Percentiles rank a stretch among this genome's conserved stretches.
Conservation (phyloP, 2,888 invertebrate species). For the Nomada fucata region DNA sequence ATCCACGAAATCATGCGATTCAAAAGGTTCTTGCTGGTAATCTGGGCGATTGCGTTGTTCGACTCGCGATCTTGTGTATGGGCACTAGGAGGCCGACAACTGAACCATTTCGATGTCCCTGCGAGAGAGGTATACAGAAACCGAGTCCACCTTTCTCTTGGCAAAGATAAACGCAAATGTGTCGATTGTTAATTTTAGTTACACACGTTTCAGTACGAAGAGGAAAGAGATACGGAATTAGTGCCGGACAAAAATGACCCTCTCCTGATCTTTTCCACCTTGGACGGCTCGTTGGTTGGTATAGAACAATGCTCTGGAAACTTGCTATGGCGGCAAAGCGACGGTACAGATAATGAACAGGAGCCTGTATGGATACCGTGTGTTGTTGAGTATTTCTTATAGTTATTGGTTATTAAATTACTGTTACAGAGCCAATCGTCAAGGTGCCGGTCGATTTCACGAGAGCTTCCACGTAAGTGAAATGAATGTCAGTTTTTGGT, state of each 20-base stretch:
- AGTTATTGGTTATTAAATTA: conserved; percentile 36
- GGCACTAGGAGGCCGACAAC: neutral
- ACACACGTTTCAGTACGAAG: neutral
- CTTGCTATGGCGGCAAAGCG: conserved; percentile 95
- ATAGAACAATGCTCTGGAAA: conserved; percentile 93
- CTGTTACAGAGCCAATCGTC: conserved; percentile 93
- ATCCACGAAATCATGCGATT: conserved; percentile 17
- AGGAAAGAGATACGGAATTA: conserved; percentile 79
- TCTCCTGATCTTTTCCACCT: conserved; percentile 93
- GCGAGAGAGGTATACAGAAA: conserved; percentile 21
- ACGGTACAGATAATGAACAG: conserved; percentile 87
- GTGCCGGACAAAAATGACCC: conserved; percentile 80
- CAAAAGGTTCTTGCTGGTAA: neutral
- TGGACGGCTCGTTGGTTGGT: conserved; percentile 97
- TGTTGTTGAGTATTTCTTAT: neutral
- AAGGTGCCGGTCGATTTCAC: conserved; percentile 90
- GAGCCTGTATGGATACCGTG: conserved; percentile 19
- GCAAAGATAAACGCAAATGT: neutral
- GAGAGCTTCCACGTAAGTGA: conserved; percentile 85
- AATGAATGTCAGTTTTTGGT: neutral
- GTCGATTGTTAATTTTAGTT: neutral
- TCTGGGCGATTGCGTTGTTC: conserved; percentile 10
- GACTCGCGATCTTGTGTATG: neutral
- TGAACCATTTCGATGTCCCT: neutral
- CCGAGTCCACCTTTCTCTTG: neutral